Evolutionary conservation across 2,797 vertebrate genomes (phyloP).

Genomic region (Cossypha polioptera): DNA sequence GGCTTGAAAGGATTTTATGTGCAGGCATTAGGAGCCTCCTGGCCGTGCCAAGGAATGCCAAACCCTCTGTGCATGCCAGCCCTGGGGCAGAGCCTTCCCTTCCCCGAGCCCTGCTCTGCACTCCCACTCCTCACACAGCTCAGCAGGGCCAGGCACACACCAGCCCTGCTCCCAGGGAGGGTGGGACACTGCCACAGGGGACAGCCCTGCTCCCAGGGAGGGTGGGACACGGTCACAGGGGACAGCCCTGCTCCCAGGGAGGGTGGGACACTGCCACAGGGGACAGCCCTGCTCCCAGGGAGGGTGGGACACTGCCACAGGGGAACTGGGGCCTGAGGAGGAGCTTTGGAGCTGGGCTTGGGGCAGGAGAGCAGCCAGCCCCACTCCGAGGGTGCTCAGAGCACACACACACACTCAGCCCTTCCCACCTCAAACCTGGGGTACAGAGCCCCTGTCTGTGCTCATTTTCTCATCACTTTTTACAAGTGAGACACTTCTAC

Average conservation of each 20-base stretch:
- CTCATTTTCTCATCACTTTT: neutral
- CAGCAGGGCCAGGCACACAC: neutral
- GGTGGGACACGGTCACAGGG: too few relatives aligned
- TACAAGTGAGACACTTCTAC: neutral
- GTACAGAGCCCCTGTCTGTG: neutral
- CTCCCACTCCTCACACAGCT: neutral
- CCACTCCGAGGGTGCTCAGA: neutral
- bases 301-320: accelerated
- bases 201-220: neutral
- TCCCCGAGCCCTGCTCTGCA: neutral
- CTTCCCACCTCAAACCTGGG: neutral
- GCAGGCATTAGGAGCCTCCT: neutral
- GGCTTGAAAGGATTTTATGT: neutral
- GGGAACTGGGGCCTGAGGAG: accelerated
- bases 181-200: accelerated
- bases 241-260: neutral
- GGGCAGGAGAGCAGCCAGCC: neutral
- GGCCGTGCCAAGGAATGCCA: neutral
- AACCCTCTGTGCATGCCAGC: neutral
- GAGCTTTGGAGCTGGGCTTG: neutral
- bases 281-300: neutral
- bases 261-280: too few relatives aligned
- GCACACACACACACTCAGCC: neutral
- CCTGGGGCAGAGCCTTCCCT: neutral
- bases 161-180: neutral